phyloP scores from a whole-genome alignment of 92 coral and sea anemone genomes.

The Umimayanthus kanabou region DNA sequence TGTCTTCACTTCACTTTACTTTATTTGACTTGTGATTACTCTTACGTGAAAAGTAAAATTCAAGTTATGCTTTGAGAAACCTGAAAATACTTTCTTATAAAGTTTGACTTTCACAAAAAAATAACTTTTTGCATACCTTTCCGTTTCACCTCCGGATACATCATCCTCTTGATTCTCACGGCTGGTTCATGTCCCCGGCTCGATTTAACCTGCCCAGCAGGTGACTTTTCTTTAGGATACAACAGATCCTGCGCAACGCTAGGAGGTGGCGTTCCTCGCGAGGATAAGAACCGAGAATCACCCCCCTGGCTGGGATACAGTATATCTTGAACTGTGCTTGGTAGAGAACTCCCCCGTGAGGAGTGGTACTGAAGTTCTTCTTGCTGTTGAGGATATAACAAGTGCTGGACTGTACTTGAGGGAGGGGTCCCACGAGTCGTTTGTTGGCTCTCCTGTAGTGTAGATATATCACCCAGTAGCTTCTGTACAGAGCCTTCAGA shows the following conservation, averaged over 20 bases:
- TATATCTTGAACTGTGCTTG: constrained; percentile 74
- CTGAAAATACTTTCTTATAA: not conserved
- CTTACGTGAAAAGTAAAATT: too few relatives aligned
- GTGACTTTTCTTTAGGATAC: constrained; percentile 62
- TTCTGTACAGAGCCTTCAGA: constrained; percentile 75
- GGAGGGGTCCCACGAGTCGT: constrained; percentile 77
- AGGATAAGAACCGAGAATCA: constrained; percentile 15
- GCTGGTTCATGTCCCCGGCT: constrained; percentile 88
- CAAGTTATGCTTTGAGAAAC: too few relatives aligned
- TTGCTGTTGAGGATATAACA: constrained; percentile 37
- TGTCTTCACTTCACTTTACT: too few relatives aligned
- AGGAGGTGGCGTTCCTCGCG: constrained; percentile 81
- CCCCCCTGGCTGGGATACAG: constrained; percentile 54
- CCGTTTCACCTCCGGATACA: constrained; percentile 66
- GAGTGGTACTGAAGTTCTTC: not conserved
- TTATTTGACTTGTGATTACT: too few relatives aligned
- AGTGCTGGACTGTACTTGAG: constrained; percentile 58
- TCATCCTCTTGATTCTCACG: constrained; percentile 66
- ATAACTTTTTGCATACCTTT: constrained; percentile 52
- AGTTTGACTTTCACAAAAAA: not conserved
- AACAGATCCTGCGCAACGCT: constrained; percentile 74
- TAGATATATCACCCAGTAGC: constrained; percentile 59
- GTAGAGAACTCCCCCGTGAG: constrained; percentile 67
- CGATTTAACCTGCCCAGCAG: constrained; percentile 49
- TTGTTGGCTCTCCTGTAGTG: constrained; percentile 58